Base-by-base conservation (phyloP, 2,797 vertebrate species). In the Brachyrhaphis roseni region DNA sequence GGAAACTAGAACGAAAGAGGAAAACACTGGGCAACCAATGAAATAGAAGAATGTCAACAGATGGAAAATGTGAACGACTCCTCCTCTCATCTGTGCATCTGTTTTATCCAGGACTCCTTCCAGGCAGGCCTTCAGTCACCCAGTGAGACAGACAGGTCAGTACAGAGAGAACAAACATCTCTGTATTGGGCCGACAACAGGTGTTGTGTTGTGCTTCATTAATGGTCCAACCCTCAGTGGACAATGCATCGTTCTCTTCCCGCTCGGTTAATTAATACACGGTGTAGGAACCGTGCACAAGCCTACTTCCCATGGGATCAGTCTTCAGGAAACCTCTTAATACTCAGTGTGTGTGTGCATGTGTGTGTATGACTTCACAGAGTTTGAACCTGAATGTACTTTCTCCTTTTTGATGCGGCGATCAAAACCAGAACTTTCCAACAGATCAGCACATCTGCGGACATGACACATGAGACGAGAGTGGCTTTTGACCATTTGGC, bases 171-270 rank as follows among this genome's bases (percentile, higher is more conserved):
- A 91, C 85, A 89, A 92, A 78, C 85, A 90, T 91, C 88, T 89
- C 89, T 92, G 86, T 93, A 71, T 90, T 78, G 16, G 55, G 34
- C 78, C 78, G 80, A 90, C 90, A 93, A 76, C 90, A 94, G 93
- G 91, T 93, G 94, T 90, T 88, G 92, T 89, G 85, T 91, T 90
- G 84, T 83, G 89, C 93, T 93, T 92, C 91, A 84, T 89, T 81
- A 89, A 84, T 79, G 78, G 74, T 72, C 71, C 87, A 57, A 84
- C 86, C 84, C 87, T 91, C 89, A 88, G 83, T 78, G 80, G 84
- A 91, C 88, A 92, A 88, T 86, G 68, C 88, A 82, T 84, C 82
- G 79, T 80, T 87, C 80, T 81, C 88, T 84, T 79, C 79, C 64
- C 59, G 73, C 83, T 62, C 64, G 68, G 76, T 83, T 90, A 90